Base-by-base conservation (phyloP, 2,888 invertebrate genomes). In the Brachycybe producta region DNA sequence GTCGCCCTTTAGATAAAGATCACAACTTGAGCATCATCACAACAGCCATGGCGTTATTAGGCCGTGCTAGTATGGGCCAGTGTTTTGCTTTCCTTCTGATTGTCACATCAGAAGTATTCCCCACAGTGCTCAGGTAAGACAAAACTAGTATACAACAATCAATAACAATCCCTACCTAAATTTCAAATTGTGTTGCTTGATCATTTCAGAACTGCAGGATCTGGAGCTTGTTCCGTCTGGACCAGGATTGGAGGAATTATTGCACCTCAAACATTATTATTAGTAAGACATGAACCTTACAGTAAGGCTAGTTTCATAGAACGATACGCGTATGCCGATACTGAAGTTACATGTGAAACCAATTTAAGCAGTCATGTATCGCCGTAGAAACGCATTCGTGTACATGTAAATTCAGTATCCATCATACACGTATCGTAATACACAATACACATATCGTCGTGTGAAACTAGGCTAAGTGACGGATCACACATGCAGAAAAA, bases 221-320 rank as follows among this genome's bases (percentile, higher is more conserved):
- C 69, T 32, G 73, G 73, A 24, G 58, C 70, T 8, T 73, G 73
- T 58, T 65, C 69, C 2, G 67, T 69, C 58, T 67, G 69, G 57
- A 69, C 70, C 3, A 63, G 72, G 54, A 61, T 71, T 13, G 73
- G 73, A 1, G 70, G 68, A 42, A 64, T 73, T 30, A 58, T 70
- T 19, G 69, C 71, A 19, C 69, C 70, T 11, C 68, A 70, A 56
- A 61, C 64, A 23, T 56, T 53, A n/a, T 54, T 66, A 35, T 57
- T 67, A 56, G 58, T 58, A 48, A 55, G 52, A 28, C n/a, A 8
- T n/a, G 17, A n/a, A n/a, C n/a, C n/a, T n/a, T n/a, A n/a, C n/a
- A n/a, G n/a, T n/a, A n/a, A n/a, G n/a, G n/a, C n/a, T n/a, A n/a
- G n/a, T n/a, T n/a, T n/a, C n/a, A n/a, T n/a, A n/a, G n/a, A n/a